Evolutionary conservation across 2,113 vertebrate species (phyloP), one percentile per base, ranked within the genome.

Genomic region (Steatornis caripensis): DNA sequence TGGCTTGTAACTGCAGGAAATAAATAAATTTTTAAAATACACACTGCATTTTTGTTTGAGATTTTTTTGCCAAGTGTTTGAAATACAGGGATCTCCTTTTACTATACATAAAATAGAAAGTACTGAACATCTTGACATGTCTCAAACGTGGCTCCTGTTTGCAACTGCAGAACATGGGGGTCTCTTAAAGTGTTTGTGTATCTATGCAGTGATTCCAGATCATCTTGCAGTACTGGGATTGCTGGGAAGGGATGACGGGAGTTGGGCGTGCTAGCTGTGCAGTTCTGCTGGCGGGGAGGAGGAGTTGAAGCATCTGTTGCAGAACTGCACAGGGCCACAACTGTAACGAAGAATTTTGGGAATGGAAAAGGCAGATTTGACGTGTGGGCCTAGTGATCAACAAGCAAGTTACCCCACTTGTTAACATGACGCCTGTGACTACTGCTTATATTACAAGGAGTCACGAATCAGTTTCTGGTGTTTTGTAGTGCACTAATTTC

Each of bases 341-440:
- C 34, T 46, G 1, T 7, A 49, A 10, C 32, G 27, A 1, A 10
- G 27, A 41, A 18, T 21, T 79, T 30, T 22, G 49, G 66, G 45
- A 24, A 45, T 34, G 57, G 48, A 43, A 65, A 81, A 78, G 32
- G 79, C 45, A 64, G 48, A 29, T 68, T 5, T 16, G 43, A 13
- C 7, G 1, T 0, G 0, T n/a, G 45, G 53, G 29, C 37, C 36
- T 68, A 15, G 30, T 88, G 39, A 10, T 12, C 21, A 37, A 18
- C 17, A 36, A 46, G 12, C 34, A 43, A 11, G 30, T 48, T 23
- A 37, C 18, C 17, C 51, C 1, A 0, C 17, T 24, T 11, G 11
- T 43, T 75, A 17, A 36, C 0, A 0, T 24, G 24, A 46, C 17
- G 20, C 55, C 55, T 62, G 20, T 1, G 7, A 27, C 29, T 60